Percentiles rank a stretch among this genome's conserved stretches.
These are phyloP conservation scores for Gryllus longicercus DNA, from an alignment of 2,888 invertebrate species.

Conservation along the genomic window DNA sequence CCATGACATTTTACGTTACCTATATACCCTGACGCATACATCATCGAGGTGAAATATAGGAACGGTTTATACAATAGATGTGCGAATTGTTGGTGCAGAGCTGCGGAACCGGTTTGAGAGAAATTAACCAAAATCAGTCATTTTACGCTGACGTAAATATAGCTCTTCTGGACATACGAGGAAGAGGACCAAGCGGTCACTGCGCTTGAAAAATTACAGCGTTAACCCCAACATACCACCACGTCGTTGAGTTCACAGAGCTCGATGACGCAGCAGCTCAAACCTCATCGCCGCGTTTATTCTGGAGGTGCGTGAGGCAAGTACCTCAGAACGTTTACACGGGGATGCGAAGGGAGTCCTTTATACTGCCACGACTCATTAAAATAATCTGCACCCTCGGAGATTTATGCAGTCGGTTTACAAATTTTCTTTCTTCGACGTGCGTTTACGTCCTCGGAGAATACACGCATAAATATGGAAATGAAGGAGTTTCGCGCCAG, in stretches of 20 bases:
- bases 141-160: too few relatives aligned
- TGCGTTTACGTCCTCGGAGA: neutral
- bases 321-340: neutral
- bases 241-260: neutral
- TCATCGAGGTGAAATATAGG: too few relatives aligned
- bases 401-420: neutral
- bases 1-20: too few relatives aligned
- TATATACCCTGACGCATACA: too few relatives aligned
- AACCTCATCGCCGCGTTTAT: neutral
- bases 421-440: neutral
- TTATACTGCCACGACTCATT: slow-evolving; percentile 3
- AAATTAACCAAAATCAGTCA: too few relatives aligned
- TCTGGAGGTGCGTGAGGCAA: neutral
- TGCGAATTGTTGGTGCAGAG: too few relatives aligned
- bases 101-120: too few relatives aligned
- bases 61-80: too few relatives aligned
- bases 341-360: neutral
- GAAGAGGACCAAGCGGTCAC: too few relatives aligned
- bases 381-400: neutral
- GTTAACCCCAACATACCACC: neutral
- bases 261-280: neutral
- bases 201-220: too few relatives aligned
- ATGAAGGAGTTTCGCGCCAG: neutral
- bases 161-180: too few relatives aligned
- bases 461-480: slow-evolving; percentile 1